phyloP scores from a whole-genome alignment of 2,797 vertebrate genomes.

The Enteromius radiatus region DNA sequence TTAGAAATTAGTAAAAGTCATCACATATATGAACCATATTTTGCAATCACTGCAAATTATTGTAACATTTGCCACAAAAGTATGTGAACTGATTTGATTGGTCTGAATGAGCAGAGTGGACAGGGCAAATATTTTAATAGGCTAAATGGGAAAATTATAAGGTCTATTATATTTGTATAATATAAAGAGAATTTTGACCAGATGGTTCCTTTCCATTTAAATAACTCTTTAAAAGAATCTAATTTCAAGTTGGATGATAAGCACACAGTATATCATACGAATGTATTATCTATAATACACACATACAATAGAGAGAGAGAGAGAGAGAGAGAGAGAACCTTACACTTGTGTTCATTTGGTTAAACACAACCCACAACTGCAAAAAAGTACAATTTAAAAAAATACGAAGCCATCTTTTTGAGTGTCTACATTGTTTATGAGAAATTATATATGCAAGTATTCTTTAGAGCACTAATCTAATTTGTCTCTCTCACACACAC shows the following conservation, averaged over 20 bases:
- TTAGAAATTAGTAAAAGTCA: neutral
- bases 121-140: neutral
- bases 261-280: neutral
- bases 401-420: neutral
- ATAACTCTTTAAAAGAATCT: neutral
- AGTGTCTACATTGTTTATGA: neutral
- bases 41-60: neutral
- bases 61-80: neutral
- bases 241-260: neutral
- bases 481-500: neutral
- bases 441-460: neutral
- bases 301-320: too few relatives aligned
- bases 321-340: neutral
- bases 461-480: constrained; percentile 1
- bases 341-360: neutral
- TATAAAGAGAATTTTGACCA: neutral
- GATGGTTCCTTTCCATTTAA: neutral
- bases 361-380: neutral
- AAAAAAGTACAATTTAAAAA: neutral
- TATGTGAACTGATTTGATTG: neutral
- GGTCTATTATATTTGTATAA: neutral
- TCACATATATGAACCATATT: neutral
- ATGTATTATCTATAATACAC: neutral
- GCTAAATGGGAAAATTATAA: neutral
- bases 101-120: neutral